Evolutionary conservation across 23 tunicate genomes (phyloP).

Genomic region (Corella eumyota): DNA sequence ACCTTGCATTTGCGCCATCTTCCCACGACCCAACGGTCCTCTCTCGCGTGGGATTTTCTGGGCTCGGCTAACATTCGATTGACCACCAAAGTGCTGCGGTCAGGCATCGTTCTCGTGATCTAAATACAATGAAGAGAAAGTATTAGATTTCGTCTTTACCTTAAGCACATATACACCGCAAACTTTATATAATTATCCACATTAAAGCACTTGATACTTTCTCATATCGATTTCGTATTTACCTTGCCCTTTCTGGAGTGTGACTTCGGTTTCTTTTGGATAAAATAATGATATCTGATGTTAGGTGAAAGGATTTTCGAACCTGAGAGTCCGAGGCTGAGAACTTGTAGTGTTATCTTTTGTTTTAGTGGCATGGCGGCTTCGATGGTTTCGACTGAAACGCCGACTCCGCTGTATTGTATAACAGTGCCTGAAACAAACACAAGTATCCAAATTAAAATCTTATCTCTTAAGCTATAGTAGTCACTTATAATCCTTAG

Average conservation of each 20-base stretch:
- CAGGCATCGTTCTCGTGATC: neutral
- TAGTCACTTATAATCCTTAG: no score
- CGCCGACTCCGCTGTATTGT: conserved; percentile 70
- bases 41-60: neutral
- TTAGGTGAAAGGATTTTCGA: conserved; percentile 56
- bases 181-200: no score
- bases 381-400: conserved; percentile 35
- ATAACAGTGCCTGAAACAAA: conserved; percentile 41
- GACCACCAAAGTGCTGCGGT: neutral
- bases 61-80: neutral
- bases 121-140: no score
- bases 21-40: conserved; percentile 77
- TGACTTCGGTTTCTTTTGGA: neutral
- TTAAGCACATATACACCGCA: no score
- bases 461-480: neutral
- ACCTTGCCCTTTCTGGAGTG: conserved; percentile 4
- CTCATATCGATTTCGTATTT: no score
- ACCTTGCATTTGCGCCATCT: conserved; percentile 71
- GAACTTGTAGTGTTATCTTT: conserved; percentile 41
- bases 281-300: conserved; percentile 59
- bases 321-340: conserved; percentile 60
- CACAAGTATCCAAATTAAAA: neutral
- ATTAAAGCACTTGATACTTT: neutral
- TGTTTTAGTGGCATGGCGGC: conserved; percentile 41
- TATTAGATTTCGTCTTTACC: no score